Percentiles rank a stretch among this genome's conserved stretches.
These are phyloP conservation scores for Lithosia quadra DNA, from an alignment of 2,888 invertebrate species.

Conservation along the genomic window DNA sequence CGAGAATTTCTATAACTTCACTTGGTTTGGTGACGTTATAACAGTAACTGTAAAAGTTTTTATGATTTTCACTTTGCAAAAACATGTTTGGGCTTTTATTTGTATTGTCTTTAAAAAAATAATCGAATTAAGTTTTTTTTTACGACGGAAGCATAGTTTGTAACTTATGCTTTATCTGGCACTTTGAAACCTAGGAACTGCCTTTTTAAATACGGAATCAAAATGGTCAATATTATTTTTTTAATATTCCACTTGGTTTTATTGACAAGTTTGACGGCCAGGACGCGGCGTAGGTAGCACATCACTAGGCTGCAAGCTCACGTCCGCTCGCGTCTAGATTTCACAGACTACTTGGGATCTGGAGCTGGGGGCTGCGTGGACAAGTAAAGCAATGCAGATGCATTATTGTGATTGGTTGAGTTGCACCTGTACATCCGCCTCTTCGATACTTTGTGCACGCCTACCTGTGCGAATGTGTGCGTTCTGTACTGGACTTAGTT, in stretches of 20 bases:
- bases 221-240: no score
- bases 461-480: background rate
- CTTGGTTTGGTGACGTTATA: background rate
- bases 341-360: background rate
- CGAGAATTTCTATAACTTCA: background rate
- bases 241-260: no score
- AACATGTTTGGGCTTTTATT: background rate
- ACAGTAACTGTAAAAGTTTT: background rate
- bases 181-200: background rate
- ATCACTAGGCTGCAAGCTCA: background rate
- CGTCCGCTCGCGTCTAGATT: background rate
- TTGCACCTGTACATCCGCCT: background rate
- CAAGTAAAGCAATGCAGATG: background rate
- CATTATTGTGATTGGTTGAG: slow-evolving; percentile 1
- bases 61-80: background rate
- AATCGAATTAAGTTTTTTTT: background rate
- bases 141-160: background rate
- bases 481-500: background rate
- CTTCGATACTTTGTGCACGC: background rate
- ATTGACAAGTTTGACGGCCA: background rate
- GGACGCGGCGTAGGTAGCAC: no score
- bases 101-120: no score
- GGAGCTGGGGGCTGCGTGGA: background rate
- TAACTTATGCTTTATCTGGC: background rate
- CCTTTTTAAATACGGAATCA: background rate